Evolutionary conservation across 2,113 vertebrate species (phyloP).

Genomic region (Recurvirostra avosetta): DNA sequence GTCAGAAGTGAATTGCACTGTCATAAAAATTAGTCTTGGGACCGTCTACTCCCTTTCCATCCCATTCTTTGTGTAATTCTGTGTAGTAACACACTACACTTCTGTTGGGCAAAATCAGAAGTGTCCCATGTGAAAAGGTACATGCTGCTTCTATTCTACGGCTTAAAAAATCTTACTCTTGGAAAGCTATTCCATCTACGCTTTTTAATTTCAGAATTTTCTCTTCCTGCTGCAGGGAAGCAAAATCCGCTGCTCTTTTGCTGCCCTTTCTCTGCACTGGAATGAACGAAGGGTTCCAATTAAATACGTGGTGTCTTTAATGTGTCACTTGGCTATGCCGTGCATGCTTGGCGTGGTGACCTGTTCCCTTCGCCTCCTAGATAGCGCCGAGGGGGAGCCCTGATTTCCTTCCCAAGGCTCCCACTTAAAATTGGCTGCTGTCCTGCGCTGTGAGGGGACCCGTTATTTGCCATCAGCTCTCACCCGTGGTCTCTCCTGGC

Average conservation of each 20-base stretch:
- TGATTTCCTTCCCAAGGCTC: not conserved
- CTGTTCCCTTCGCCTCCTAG: not conserved
- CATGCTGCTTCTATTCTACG: not conserved
- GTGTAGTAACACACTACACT: not conserved
- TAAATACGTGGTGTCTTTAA: not conserved
- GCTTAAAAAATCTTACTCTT: not conserved
- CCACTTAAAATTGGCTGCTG: not conserved
- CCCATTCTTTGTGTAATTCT: not conserved
- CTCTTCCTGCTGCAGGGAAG: not conserved
- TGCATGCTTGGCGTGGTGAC: not conserved
- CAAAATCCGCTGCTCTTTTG: not conserved
- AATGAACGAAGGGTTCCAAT: not conserved
- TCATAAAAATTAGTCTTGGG: not conserved
- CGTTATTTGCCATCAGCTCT: not conserved
- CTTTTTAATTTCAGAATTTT: not conserved
- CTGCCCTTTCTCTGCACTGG: not conserved
- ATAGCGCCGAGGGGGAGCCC: not conserved
- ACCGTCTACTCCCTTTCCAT: not conserved
- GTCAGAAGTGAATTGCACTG: not conserved
- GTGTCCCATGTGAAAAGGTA: not conserved
- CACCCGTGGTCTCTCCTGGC: fast-evolving
- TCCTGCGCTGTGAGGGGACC: not conserved
- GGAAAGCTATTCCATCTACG: not conserved
- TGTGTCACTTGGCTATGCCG: not conserved
- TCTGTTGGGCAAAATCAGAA: not conserved